Evolutionary conservation across 2,888 invertebrate species (phyloP), one percentile per base, ranked within the genome.

Genomic region (Agrochola lota): DNA sequence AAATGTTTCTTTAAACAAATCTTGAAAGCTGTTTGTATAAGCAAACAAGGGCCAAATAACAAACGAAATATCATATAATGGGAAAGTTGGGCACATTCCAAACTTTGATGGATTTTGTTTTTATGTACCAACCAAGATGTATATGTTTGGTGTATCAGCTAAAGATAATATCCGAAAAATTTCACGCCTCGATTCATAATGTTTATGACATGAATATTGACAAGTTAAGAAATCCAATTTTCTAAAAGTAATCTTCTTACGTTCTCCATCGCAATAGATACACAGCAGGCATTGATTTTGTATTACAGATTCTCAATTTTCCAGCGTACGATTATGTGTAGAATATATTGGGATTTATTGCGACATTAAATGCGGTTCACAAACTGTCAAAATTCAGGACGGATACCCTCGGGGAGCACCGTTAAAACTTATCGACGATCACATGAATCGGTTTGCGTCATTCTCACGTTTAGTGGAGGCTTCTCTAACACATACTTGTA

Each of bases 151-250:
- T 74, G 62, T 43, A 77, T 64, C 59, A 74, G 35, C 60, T 60
- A 71, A 67, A 66, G 49, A 87, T 78, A 77, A 79, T 79, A 80
- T 78, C 63, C 68, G 67, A 75, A 81, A 78, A 78, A 64, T 69
- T 64, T 78, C 77, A 78, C 85, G 81, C 81, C 74, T 77, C 83
- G 71, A 77, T 82, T 83, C 77, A 87, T 85, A 85, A 87, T 83
- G 68, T 76, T 88, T 85, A 83, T 83, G 87, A 80, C 80, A 85
- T 81, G 85, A 85, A 87, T 87, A 88, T 85, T 78, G 85, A 80
- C 83, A 86, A 83, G 87, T 86, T 88, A 79, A 76, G 66, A 85
- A 83, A 87, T 83, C 85, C 83, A 87, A 87, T 88, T 85, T 87
- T 88, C 72, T 78, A 73, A 87, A 85, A 83, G 85, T 88, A 85